Evolutionary conservation across 2,888 invertebrate genomes (phyloP), one percentile per base, ranked within the genome.

Genomic region (Chromoteleia sp.): DNA sequence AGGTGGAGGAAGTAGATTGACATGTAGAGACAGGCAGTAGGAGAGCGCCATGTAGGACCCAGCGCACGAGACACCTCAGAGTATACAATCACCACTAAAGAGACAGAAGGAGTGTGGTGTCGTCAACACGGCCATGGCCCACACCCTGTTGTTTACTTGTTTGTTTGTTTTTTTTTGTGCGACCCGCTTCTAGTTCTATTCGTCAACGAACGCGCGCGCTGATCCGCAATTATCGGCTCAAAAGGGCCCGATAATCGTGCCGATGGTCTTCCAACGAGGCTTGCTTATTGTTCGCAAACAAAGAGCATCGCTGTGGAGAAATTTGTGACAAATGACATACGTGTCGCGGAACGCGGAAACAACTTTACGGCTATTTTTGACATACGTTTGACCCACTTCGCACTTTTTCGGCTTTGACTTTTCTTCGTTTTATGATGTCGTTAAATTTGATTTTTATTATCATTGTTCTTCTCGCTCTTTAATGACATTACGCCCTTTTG

Each of bases 331-430:
- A 70, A 56, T 58, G 29, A 56, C 58, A 45, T 48, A 56, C 74
- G 59, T 30, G 41, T 21, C 30, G 61, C 15, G 70, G 39, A 45
- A 63, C 48, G 33, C 58, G 39, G 59, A 54, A 56, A 52, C 63
- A 54, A 58, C 54, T 54, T 76, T 48, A 59, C 17, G 41, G 39
- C 52, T 59, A 63, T 68, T 81, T 70, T 81, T 76, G 59, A 59
- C 14, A 30, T 29, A 14, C 48, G 50, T 33, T 30, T 50, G 75
- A 75, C 75, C 75, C 41, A 75, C 65, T 75, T 74, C 25, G n/a
- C 54, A 6, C 21, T 43, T 73, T 45, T 74, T 73, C 59, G 59
- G 12, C 41, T 29, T 29, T 29, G 29, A 30, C 5, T 39, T 39
- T 39, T 39, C n/a, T 29, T n/a, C 54, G n/a, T 10, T 61, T 29